These are phyloP conservation scores for Drosophila nigricruria DNA, from an alignment of 2,888 invertebrate genomes.

Conservation along the genomic window DNA sequence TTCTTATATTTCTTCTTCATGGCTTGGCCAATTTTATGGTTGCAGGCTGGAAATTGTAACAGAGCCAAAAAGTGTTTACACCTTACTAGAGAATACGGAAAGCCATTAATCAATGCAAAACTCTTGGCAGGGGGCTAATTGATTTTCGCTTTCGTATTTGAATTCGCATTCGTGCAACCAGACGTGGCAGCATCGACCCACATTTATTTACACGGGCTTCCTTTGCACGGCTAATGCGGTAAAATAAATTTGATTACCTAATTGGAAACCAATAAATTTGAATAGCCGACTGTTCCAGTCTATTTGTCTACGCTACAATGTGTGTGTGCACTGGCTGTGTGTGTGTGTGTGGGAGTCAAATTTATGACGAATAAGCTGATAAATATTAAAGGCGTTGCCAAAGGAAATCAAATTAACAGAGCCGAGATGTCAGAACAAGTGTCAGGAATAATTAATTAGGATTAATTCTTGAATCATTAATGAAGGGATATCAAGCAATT, in stretches of 20 bases:
- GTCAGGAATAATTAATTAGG: not conserved
- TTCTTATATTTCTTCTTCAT: conserved; percentile 95
- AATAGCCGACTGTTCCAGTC: conserved; percentile 40
- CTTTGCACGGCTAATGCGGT: conserved; percentile 60
- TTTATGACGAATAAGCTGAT: conserved; percentile 34
- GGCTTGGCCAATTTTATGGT: conserved; percentile 92
- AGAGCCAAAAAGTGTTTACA: conserved; percentile 43
- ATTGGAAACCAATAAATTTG: conserved; percentile 78
- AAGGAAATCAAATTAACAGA: conserved; percentile 13
- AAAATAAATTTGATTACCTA: conserved; percentile 76
- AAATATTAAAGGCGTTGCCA: conserved; percentile 43
- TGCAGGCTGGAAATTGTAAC: conserved; percentile 87
- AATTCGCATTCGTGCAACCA: conserved; percentile 39
- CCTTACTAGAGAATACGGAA: conserved; percentile 23
- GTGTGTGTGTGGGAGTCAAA: conserved; percentile 30
- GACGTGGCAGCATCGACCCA: conserved; percentile 18
- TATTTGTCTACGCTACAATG: conserved; percentile 42
- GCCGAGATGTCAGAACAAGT: not conserved
- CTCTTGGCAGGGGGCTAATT: conserved; percentile 55
- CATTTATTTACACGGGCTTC: conserved; percentile 58
- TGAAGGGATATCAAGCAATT: too few species aligned
- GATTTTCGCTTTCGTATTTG: conserved; percentile 36
- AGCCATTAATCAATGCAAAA: conserved; percentile 72
- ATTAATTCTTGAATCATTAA: not conserved
- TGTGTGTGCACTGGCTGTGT: conserved; percentile 13